Conservation (phyloP, 1,140 invertebrate genomes). For the Drosophila rhopaloa region DNA sequence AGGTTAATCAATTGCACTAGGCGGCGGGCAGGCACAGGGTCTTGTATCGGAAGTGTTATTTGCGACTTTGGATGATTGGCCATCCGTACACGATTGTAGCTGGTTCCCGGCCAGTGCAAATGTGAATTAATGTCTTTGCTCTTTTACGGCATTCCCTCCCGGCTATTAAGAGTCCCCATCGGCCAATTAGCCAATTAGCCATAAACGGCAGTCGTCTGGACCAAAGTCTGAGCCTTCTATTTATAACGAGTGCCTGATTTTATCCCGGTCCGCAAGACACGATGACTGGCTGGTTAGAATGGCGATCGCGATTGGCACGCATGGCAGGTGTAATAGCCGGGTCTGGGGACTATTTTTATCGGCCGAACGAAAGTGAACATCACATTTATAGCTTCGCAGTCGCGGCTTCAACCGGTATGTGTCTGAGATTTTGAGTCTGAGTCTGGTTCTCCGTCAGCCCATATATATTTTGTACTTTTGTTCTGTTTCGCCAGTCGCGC, state of each 20-base stretch:
- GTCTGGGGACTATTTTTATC: conserved; percentile 70
- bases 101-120: conserved; percentile 19
- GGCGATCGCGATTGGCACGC: conserved; percentile 16
- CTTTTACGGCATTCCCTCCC: conserved; percentile 54
- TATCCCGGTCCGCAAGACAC: conserved; percentile 15
- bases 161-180: conserved; percentile 40
- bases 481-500: conserved; percentile 73
- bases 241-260: conserved; percentile 55
- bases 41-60: conserved; percentile 63
- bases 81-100: not conserved
- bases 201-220: conserved; percentile 47
- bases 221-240: conserved; percentile 37
- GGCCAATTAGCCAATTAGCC: conserved; percentile 52
- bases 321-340: conserved; percentile 50
- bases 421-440: conserved; percentile 10
- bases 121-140: conserved; percentile 5
- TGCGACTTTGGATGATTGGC: conserved; percentile 8
- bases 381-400: conserved; percentile 48
- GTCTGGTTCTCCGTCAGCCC: conserved; percentile 23
- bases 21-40: conserved; percentile 8
- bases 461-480: conserved; percentile 70
- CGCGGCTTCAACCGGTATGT: conserved; percentile 16
- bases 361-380: conserved; percentile 74
- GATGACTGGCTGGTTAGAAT: conserved; percentile 44
- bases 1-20: conserved; percentile 63